Percentiles rank a stretch among this genome's conserved stretches.
Conservation (phyloP, 2,888 invertebrate species). For the Anagyrus pseudococci region DNA sequence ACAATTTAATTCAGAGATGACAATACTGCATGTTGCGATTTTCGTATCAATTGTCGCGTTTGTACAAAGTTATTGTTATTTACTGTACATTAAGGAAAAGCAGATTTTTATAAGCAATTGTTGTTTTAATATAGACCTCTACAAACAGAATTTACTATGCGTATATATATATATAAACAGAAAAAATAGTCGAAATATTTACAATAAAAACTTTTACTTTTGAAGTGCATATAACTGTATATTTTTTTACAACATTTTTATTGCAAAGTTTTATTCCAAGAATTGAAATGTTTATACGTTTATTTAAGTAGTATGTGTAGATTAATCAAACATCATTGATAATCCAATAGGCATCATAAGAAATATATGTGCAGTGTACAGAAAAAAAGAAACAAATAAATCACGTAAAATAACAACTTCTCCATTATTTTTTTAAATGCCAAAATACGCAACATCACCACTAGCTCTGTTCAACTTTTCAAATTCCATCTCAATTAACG, state of each 20-base stretch:
- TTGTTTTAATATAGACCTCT: conserved; percentile 21
- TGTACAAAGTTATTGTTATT: conserved; percentile 32
- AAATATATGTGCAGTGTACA: no score
- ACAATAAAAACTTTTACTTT: conserved; percentile 26
- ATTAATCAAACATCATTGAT: no score
- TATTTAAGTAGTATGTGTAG: no score
- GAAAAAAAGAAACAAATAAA: no score
- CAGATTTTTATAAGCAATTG: conserved; percentile 32
- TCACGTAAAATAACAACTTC: no score
- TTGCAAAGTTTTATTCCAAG: neutral
- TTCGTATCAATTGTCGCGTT: conserved; percentile 4
- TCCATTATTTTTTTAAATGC: no score
- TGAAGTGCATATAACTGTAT: conserved; percentile 6
- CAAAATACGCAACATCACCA: no score
- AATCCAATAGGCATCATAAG: no score
- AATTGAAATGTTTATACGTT: neutral
- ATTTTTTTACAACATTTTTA: conserved; percentile 20
- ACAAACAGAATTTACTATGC: neutral
- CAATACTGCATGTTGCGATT: conserved; percentile 26
- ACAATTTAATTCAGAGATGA: conserved; percentile 19
- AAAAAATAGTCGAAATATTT: conserved; percentile 19
- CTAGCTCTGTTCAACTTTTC: no score
- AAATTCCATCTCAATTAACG: no score
- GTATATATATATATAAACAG: conserved; percentile 37
- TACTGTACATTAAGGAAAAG: conserved; percentile 26